Evolutionary conservation across 1,140 invertebrate species (phyloP), one percentile per base, ranked within the genome.

Genomic region (Fopius arisanus): DNA sequence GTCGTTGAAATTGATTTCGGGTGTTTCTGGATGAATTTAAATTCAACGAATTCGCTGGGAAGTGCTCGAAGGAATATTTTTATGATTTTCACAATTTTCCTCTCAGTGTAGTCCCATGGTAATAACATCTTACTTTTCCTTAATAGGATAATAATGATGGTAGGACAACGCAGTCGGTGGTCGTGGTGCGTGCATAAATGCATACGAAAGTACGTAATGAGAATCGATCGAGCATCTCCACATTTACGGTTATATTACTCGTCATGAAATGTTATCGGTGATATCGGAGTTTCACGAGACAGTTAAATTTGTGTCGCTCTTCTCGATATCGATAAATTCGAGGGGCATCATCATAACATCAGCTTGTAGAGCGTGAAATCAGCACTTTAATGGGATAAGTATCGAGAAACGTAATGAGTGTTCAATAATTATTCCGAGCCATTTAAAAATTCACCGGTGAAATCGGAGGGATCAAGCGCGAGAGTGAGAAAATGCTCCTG

Each of bases 191-290:
- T 59, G 54, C 54, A 59, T 59, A 28, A 59, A 59, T 59, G 23
- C 21, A 59, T 59, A 12, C 16, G 54, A 59, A 59, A 48, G 19
- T 59, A 21, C 54, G 54, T 59, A 59, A 59, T 59, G 54, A 59
- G 19, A 26, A 59, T 59, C 54, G 54, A 59, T 59, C 23, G 14
- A 59, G 2, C 54, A 59, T 59, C 54, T 59, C 43, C 9, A 26
- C 54, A 59, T 59, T 59, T 59, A 59, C 54, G 54, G 23, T 59
- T 59, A 59, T 59, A 48, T 48, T 48, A 59, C 54, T 23, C 54
- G 54, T 28, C 54, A 59, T 59, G 54, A 59, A 59, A 59, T 26
- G 54, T 19, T 59, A 59, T 59, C 23, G 54, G 54, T 3, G 54
- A 23, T 59, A 59, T 59, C 54, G 12, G 19, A 59, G 54, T 26